phyloP scores from a whole-genome alignment of 2,797 vertebrate species.

The Labroides dimidiatus region DNA sequence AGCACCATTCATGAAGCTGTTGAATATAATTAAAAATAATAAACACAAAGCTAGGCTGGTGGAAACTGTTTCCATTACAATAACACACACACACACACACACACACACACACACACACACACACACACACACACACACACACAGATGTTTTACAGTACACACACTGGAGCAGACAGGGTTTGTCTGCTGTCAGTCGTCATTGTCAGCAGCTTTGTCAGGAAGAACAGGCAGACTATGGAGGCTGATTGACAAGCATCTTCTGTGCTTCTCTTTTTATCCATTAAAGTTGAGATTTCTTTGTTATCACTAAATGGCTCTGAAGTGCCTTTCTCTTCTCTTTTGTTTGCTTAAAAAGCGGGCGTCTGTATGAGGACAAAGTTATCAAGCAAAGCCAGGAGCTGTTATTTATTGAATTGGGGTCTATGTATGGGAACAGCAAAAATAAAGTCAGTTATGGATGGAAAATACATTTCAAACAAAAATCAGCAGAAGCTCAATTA shows the following conservation, averaged over 20 bases:
- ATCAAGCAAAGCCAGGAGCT: slow-evolving; percentile 35
- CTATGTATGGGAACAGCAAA: slow-evolving; percentile 11
- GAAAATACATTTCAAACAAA: slow-evolving; percentile 15
- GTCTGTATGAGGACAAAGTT: slow-evolving; percentile 32
- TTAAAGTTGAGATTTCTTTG: slow-evolving; percentile 42
- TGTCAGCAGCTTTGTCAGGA: slow-evolving; percentile 53
- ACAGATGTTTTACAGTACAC: slow-evolving; percentile 8
- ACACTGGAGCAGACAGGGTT: slow-evolving; percentile 52
- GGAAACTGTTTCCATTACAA: slow-evolving; percentile 9
- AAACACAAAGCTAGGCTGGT: neutral
- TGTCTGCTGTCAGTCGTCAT: slow-evolving; percentile 58
- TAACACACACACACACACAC: neutral
- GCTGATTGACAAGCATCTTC: slow-evolving; percentile 68
- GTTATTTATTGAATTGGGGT: slow-evolving; percentile 49
- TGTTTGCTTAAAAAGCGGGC: slow-evolving; percentile 39
- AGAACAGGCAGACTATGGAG: slow-evolving; percentile 45
- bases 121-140: neutral
- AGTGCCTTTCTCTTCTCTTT: slow-evolving; percentile 43
- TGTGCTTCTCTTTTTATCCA: slow-evolving; percentile 48
- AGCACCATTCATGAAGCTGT: neutral
- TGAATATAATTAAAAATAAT: neutral
- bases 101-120: neutral
- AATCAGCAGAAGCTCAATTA: slow-evolving; percentile 20
- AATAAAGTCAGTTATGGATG: slow-evolving; percentile 6
- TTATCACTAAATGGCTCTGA: slow-evolving; percentile 52